Base-by-base conservation (phyloP, 1,140 invertebrate genomes). In the Akabosia matsudoensis region DNA sequence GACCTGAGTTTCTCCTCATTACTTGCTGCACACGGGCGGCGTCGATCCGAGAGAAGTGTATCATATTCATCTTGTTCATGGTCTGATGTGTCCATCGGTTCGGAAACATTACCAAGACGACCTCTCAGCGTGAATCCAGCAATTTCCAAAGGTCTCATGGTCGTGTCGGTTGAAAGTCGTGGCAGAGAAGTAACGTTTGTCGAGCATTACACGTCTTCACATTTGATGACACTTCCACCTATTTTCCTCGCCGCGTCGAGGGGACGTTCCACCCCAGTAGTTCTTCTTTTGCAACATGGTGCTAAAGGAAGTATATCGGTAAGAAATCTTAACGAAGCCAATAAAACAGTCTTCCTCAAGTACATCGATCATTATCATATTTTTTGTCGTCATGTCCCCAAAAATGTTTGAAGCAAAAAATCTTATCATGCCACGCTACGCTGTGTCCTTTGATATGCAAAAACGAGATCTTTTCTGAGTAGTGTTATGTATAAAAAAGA, bases 201-300 rank as follows among this genome's bases (percentile, higher is more conserved):
- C 34, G 83, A 84, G 16, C 82, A 85, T 28, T 88, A 89, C 82
- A 86, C 85, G 0, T 82, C 84, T 7, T 86, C 86, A 1, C 84
- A 86, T 74, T 82, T 89, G 13, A 87, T 87, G 82, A 85, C 85
- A 0, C 82, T 89, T 10, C 88, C 88, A 0, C 87, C 88, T 16
- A 67, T 78, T n/a, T 89, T 87, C 79, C 81, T 88, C 14, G 88
- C 88, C 0, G 87, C 88, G 0, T 86, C 86, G 14, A 82, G 86
- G 13, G 86, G 86, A 7, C 86, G 87, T 75, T 82, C 86, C 3
- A 85, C 84, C 18, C 84, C 87, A 14, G 85, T 88, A 1, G 84
- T 86, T n/a, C 81, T 89, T 1, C 84, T 90, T 7, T 84, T 89
- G 18, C 86, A 87, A 75, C 87, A 87, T 78, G 88, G 88, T 13